phyloP scores from a whole-genome alignment of 2,113 vertebrate genomes.

The Sebastes fasciatus region DNA sequence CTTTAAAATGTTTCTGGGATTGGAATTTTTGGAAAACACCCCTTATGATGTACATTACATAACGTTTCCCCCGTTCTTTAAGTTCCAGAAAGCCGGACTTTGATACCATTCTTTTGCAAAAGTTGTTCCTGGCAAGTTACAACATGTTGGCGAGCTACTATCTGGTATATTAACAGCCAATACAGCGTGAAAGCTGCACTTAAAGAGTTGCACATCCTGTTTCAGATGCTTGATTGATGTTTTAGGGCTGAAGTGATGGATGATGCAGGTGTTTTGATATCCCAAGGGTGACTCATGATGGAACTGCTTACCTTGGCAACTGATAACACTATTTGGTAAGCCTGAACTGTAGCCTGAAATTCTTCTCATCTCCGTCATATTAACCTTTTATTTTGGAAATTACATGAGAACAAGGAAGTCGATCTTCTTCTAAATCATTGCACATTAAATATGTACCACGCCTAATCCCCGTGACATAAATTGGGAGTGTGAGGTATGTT shows the following conservation, averaged over 20 bases:
- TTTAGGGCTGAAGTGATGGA: not conserved
- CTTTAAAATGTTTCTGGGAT: not conserved
- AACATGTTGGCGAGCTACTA: not conserved
- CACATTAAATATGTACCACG: not conserved
- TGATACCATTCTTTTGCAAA: not conserved
- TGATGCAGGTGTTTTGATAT: not conserved
- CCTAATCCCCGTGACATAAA: not conserved
- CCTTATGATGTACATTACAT: not conserved
- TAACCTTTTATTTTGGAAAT: not conserved
- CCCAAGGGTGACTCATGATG: not conserved
- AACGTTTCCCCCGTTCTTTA: not conserved
- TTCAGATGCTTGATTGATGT: slow-evolving; percentile 9
- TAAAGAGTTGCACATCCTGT: not conserved
- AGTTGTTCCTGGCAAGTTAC: not conserved
- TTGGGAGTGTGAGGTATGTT: not conserved
- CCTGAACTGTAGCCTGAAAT: no score
- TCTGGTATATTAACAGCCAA: not conserved
- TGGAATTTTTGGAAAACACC: not conserved
- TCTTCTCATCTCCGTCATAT: not conserved
- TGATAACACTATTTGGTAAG: not conserved
- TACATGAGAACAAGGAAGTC: not conserved
- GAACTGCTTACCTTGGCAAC: not conserved
- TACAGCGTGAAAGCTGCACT: not conserved
- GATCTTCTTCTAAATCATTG: not conserved
- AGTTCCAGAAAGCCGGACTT: not conserved